Base-by-base conservation (phyloP, 2,797 vertebrate genomes). In the Lithobates pipiens region DNA sequence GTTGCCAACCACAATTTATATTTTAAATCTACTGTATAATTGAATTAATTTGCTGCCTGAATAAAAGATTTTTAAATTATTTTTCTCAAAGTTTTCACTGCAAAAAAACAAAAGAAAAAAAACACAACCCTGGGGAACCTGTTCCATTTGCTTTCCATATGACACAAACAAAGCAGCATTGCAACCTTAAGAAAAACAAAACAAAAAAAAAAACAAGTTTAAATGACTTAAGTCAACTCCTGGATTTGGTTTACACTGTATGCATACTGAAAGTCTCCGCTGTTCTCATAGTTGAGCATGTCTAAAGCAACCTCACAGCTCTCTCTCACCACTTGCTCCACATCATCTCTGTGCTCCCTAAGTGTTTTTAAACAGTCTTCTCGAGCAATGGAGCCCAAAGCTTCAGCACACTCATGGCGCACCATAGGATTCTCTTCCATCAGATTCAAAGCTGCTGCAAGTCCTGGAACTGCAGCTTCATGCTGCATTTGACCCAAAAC, bases 251-350 rank as follows among this genome's bases (percentile, higher is more conserved):
- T 89, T 32, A 98, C 93, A 44, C 94, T 95, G 0, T 99, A 95
- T 0, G 98, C 98, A 0, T 99, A 99, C 91, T 99, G 98, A 89
- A 99, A 98, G 89, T 96, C 93, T 0, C 85, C 0, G 2, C 95
- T 88, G n/a, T 92, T 95, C 90, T 97, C 96, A 0, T 99, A 93
- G 82, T 96, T 93, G 1, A 97, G 94, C 97, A 99, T 96, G 91
- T 99, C 98, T 88, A 99, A 89, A 0, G 98, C 98, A 46, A 99
- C 98, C 90, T 96, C 95, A 9, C 98, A 99, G 91, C 98, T 99
- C 92, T 99, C 98, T 1, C 98, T 96, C 72, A 99, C 98, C 29
- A 99, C 96, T 0, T 94, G 95, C 88, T 99, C 97, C 0, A 79
- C 0, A 2, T 99, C 97, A 0, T 0, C 0, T 0, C 90, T n/a